phyloP scores from a whole-genome alignment of 2,797 vertebrate genomes.

The Picus viridis region DNA sequence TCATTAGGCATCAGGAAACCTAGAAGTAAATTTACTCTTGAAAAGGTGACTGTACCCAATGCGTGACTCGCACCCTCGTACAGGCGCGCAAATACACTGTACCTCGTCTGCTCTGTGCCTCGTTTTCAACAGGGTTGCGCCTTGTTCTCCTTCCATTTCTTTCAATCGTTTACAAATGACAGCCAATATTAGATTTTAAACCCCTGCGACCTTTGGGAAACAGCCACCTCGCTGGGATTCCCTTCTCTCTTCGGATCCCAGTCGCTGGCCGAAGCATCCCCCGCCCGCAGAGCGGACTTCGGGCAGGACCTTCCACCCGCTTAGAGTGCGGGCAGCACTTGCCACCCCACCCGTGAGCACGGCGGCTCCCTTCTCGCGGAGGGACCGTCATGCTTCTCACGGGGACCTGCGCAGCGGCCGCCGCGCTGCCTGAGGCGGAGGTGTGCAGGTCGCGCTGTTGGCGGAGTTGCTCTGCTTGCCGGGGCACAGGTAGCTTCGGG shows the following conservation, averaged over 20 bases:
- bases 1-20: background rate
- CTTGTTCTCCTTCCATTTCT: background rate
- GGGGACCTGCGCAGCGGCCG: too few species aligned
- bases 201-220: background rate
- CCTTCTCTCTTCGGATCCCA: background rate
- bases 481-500: background rate
- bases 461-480: background rate
- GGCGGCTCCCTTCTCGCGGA: fast-evolving
- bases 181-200: background rate
- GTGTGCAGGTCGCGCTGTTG: too few species aligned
- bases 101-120: background rate
- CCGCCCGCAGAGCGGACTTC: fast-evolving
- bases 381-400: background rate
- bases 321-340: background rate
- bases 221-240: background rate
- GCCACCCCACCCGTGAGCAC: background rate
- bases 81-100: fast-evolving
- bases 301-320: background rate
- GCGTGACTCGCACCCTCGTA: fast-evolving
- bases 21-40: background rate
- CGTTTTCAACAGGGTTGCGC: background rate
- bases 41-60: background rate
- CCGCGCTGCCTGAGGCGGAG: background rate
- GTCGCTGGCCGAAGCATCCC: too few species aligned
- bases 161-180: background rate